phyloP scores from a whole-genome alignment of 2,797 vertebrate genomes.

The Hirundo rustica region DNA sequence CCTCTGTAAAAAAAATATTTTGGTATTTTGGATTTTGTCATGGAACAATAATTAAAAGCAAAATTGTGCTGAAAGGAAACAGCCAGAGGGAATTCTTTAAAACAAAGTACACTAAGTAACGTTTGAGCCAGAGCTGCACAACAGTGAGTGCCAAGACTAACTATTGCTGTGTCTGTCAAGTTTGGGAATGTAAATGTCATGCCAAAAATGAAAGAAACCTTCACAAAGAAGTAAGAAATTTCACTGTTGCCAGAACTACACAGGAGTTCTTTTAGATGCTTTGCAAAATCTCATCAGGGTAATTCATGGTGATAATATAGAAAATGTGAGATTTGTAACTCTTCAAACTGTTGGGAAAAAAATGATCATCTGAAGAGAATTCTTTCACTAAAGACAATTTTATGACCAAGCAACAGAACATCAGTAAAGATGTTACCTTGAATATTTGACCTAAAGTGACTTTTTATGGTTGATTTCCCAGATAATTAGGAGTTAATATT shows the following conservation, averaged over 20 bases:
- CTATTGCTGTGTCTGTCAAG: background rate
- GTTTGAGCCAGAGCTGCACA: background rate
- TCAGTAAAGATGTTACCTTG: background rate
- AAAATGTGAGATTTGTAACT: background rate
- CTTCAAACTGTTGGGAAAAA: background rate
- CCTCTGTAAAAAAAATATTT: background rate
- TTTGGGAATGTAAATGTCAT: background rate
- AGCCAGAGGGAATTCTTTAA: background rate
- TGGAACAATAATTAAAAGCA: background rate
- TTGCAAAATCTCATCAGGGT: background rate
- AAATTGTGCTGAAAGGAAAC: background rate
- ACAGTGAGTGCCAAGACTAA: background rate
- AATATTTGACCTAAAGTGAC: rapidly evolving
- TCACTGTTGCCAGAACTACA: background rate
- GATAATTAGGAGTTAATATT: background rate
- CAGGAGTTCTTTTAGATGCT: background rate
- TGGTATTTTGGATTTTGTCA: background rate
- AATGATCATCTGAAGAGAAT: background rate
- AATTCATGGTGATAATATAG: background rate
- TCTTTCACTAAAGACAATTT: background rate
- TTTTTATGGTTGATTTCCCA: background rate
- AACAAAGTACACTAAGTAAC: background rate
- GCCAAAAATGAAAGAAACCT: conserved; percentile 4
- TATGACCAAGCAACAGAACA: background rate
- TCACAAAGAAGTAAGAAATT: background rate